Base-by-base conservation (phyloP, 1,140 invertebrate species). In the Chlorops oryzae region DNA sequence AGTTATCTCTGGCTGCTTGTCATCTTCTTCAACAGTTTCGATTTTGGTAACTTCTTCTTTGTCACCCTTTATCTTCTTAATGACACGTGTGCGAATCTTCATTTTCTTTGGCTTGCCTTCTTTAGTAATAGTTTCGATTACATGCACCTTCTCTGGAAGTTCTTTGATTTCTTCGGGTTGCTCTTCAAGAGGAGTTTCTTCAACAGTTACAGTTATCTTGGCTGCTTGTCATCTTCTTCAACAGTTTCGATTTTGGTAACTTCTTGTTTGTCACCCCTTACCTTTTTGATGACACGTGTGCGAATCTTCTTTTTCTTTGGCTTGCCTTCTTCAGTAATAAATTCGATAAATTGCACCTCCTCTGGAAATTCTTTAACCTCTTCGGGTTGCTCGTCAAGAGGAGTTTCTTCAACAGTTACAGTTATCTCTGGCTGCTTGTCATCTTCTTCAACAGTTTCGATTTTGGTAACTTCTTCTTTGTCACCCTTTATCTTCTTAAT, bases 401-500 rank as follows among this genome's bases (percentile, higher is more conserved):
- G 61, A 12, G 40, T 35, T 39, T 53, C 51, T 52, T 55, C 50
- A 1, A 52, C 54, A 20, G 45, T 52, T 0, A 66, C 54, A 7
- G 55, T 58, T 3, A 51, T 66, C 1, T 60, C 47, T 7, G 68
- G 63, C 20, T 34, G 51, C 49, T 65, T 58, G 25, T 59, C 61
- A 27, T 69, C 61, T 54, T 71, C 59, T 56, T 68, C 56, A 13
- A 70, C 54, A 0, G 66, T 71, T 9, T 72, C 61, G 45, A 70
- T 47, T 22, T 47, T 47, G 12, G 46, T 47, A 2, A 47, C 34
- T 18, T 47, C 46, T 27, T 47, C 34, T 13, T 47, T 47, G 22
- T 38, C 22, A 39, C 46, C 46, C 17, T 38, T 47, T 12, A 47
- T 9, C 46, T 47, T 47, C 35, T 47, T 47, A 12, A 47, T 47